phyloP scores from a whole-genome alignment of 1,140 invertebrate species.

The Teleogryllus occipitalis region DNA sequence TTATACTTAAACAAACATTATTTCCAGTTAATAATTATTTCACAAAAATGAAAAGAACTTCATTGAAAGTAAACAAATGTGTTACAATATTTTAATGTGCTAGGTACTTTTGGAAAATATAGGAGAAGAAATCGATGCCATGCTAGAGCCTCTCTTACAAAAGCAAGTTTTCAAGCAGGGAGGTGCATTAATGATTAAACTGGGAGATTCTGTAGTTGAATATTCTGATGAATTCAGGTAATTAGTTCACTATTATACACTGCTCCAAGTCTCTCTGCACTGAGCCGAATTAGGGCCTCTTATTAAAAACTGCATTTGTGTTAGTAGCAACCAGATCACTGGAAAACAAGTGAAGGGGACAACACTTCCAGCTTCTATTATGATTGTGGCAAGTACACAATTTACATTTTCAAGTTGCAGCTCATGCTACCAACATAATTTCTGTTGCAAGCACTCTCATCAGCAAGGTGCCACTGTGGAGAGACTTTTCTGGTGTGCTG shows the following conservation, averaged over 20 bases:
- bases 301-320: no score
- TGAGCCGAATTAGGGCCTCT: no score
- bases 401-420: no score
- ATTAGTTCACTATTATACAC: background rate
- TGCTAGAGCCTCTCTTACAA: constrained; percentile 77
- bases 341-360: no score
- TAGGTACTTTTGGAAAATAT: constrained; percentile 80
- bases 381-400: no score
- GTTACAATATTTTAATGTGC: background rate
- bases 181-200: constrained; percentile 67
- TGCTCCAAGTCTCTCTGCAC: no score
- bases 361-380: no score
- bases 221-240: constrained; percentile 56
- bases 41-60: background rate
- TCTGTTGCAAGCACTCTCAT: no score
- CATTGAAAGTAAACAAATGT: background rate
- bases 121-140: constrained; percentile 79
- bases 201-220: constrained; percentile 72
- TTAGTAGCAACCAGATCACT: no score
- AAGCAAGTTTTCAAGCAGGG: constrained; percentile 88
- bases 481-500: no score
- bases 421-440: no score
- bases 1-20: background rate
- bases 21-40: background rate
- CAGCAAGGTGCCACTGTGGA: no score